phyloP scores from a whole-genome alignment of 2,113 vertebrate genomes.

The Ptilorrhoa leucosticta region DNA sequence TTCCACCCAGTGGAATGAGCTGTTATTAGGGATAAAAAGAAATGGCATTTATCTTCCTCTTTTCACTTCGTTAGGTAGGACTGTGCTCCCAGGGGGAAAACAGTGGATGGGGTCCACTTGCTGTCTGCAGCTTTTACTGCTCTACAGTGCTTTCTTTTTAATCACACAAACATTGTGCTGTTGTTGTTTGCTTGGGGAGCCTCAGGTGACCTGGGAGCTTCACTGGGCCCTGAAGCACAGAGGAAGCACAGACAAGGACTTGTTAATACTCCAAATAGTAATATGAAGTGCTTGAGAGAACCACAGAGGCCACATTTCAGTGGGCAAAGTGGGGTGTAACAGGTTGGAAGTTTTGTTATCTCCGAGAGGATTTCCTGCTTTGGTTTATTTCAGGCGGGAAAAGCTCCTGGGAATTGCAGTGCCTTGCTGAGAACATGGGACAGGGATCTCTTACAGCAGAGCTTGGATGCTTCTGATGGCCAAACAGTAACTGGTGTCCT shows the following conservation, averaged over 20 bases:
- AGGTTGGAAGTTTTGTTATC: neutral
- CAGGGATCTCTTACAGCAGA: neutral
- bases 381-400: neutral
- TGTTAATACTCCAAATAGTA: neutral
- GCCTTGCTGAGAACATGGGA: neutral
- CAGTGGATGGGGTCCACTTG: neutral
- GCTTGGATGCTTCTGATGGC: neutral
- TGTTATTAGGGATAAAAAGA: neutral
- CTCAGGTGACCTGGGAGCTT: neutral
- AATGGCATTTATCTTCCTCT: neutral
- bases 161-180: neutral
- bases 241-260: neutral
- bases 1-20: neutral
- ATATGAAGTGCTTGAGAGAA: neutral
- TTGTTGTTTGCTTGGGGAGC: neutral
- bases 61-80: neutral
- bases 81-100: neutral
- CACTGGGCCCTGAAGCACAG: neutral
- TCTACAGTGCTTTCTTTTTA: neutral
- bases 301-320: rapidly evolving
- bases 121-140: neutral
- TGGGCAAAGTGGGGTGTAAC: neutral
- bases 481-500: neutral
- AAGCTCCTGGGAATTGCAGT: neutral
- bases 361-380: neutral